Evolutionary conservation across 2,797 vertebrate species (phyloP).

Genomic region (Sarcoramphus papa): DNA sequence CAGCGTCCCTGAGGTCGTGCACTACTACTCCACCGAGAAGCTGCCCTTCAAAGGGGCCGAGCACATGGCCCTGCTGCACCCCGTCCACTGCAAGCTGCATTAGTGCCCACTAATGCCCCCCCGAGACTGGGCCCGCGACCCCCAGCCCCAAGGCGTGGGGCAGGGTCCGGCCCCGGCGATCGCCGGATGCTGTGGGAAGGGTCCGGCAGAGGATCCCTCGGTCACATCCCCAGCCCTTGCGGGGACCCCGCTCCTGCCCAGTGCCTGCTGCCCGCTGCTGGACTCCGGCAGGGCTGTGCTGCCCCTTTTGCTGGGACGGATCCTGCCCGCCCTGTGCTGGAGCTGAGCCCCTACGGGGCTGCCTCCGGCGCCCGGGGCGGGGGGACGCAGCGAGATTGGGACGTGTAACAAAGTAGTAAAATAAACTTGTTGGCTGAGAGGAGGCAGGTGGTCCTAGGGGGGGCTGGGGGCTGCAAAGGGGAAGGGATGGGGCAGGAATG

Average conservation of each 20-base stretch:
- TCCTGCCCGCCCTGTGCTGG: neutral
- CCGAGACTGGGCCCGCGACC: neutral
- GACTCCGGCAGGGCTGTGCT: neutral
- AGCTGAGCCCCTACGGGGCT: neutral
- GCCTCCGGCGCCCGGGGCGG: neutral
- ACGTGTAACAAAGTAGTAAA: neutral
- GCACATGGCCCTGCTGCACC: slow-evolving; percentile 91
- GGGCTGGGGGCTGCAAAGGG: neutral
- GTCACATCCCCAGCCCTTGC: neutral
- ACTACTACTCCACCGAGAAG: slow-evolving; percentile 88
- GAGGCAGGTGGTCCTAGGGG: neutral
- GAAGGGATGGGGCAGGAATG: neutral
- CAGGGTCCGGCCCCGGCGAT: neutral
- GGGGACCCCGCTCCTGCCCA: neutral
- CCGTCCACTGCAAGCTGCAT: slow-evolving; percentile 73
- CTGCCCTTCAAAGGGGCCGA: slow-evolving; percentile 93
- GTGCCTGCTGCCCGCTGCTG: neutral
- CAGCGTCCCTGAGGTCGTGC: slow-evolving; percentile 89
- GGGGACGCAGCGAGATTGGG: neutral
- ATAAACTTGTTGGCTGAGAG: slow-evolving; percentile 25
- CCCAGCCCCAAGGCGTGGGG: neutral
- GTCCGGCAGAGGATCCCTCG: neutral
- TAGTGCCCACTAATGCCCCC: neutral
- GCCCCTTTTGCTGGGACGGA: neutral
- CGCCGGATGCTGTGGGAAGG: neutral